Conservation (phyloP, 2,797 vertebrate species). For the Silurus lanzhouensis region DNA sequence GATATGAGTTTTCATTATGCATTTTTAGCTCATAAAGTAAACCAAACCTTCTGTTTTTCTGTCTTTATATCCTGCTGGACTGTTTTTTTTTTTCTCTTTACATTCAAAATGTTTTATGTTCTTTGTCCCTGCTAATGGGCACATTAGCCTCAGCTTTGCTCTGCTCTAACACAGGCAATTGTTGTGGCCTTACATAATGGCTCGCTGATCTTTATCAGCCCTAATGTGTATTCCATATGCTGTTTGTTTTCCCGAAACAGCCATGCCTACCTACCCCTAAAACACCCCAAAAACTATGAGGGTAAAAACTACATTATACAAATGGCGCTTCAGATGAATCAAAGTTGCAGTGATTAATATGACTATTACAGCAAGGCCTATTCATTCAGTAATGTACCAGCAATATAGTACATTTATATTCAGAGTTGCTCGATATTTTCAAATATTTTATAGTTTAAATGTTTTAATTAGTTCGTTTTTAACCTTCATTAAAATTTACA, state of each 20-base stretch:
- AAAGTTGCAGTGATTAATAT: neutral
- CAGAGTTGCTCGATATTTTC: neutral
- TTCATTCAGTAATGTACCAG: neutral
- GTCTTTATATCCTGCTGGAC: neutral
- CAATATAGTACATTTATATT: neutral
- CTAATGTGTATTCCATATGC: conserved; percentile 70
- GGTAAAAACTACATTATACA: neutral
- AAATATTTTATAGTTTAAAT: neutral
- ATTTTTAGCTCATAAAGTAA: neutral
- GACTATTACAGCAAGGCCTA: no score
- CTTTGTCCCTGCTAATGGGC: conserved; percentile 44
- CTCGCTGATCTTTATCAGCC: conserved; percentile 68
- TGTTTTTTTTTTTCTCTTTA: neutral
- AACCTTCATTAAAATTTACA: neutral
- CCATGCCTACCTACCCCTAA: conserved; percentile 33
- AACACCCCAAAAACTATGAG: neutral
- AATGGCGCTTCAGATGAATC: neutral
- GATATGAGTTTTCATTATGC: neutral
- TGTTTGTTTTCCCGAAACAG: conserved; percentile 54
- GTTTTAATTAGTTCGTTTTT: neutral
- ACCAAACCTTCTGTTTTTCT: neutral
- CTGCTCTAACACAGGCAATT: conserved; percentile 68
- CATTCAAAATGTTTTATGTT: conserved; percentile 22
- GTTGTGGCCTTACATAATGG: conserved; percentile 67
- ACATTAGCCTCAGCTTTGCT: conserved; percentile 65